Evolutionary conservation across 53 echinoderm and acorn worm genomes (phyloP).

Genomic region (Glandiceps talaboti): DNA sequence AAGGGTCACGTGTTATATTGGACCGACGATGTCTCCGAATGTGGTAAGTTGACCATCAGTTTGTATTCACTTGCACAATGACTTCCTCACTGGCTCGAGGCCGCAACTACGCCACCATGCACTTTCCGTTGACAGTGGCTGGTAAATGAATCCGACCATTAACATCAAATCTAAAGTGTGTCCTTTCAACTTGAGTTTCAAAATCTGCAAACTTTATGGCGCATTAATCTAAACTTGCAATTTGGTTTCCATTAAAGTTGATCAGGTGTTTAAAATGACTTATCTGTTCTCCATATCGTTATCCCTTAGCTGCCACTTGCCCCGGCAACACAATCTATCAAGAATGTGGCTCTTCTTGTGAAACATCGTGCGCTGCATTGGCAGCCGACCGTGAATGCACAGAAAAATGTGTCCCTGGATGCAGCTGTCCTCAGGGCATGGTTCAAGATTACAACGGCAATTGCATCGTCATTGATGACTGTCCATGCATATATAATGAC

Average conservation of each 20-base stretch:
- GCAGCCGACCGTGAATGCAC: neutral
- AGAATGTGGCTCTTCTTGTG: neutral
- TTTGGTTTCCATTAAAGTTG: too few species aligned
- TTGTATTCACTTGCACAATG: too few species aligned
- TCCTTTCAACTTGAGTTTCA: too few species aligned
- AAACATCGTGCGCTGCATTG: neutral
- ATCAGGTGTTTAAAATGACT: too few species aligned
- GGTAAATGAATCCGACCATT: too few species aligned
- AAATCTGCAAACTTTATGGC: too few species aligned
- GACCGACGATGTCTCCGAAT: neutral
- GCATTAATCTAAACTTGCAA: too few species aligned
- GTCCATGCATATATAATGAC: neutral
- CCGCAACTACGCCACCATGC: too few species aligned
- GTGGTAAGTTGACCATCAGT: neutral
- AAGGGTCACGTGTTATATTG: neutral
- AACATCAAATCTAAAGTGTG: too few species aligned
- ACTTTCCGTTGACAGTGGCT: too few species aligned
- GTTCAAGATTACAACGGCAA: neutral
- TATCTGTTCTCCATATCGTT: too few species aligned
- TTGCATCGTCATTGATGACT: neutral
- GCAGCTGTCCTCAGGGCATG: neutral
- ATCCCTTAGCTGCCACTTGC: neutral
- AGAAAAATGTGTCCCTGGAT: neutral
- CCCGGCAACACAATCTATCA: neutral
- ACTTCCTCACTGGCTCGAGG: too few species aligned